Conservation (phyloP, 2,113 vertebrate species). For the Apaloderma vittatum region DNA sequence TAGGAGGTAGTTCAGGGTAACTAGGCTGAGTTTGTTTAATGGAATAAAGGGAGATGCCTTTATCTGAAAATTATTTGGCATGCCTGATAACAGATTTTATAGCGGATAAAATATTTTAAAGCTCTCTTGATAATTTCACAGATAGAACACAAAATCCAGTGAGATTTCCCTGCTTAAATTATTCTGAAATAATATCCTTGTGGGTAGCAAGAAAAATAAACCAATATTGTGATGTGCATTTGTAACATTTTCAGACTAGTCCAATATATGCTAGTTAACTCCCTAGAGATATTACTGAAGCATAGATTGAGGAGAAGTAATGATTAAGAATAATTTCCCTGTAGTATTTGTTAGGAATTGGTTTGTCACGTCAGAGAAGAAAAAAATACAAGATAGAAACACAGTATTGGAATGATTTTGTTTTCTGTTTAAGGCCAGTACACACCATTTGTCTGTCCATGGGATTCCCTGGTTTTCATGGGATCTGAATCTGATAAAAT, state of each 20-base stretch:
- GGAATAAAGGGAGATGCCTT: background rate
- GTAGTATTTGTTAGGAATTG: background rate
- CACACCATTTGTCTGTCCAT: background rate
- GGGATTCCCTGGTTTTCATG: background rate
- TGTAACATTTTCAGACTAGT: background rate
- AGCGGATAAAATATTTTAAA: constrained; percentile 28
- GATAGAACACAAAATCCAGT: constrained; percentile 29
- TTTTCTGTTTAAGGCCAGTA: background rate
- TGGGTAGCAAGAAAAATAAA: constrained; percentile 27
- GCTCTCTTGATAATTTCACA: background rate
- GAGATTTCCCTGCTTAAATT: background rate
- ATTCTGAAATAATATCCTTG: background rate
- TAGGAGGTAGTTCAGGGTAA: background rate
- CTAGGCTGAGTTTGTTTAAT: background rate
- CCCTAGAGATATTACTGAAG: constrained; percentile 10
- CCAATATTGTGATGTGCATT: background rate
- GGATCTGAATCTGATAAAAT: background rate
- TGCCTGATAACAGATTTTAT: background rate
- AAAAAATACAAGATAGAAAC: background rate
- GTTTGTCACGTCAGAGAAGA: background rate
- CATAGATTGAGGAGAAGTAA: background rate
- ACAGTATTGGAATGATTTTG: background rate
- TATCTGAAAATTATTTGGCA: background rate
- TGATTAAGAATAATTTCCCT: constrained; percentile 6
- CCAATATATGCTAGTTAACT: background rate